Conservation (phyloP, 2,888 invertebrate species). For the Callyntrura sp. region DNA sequence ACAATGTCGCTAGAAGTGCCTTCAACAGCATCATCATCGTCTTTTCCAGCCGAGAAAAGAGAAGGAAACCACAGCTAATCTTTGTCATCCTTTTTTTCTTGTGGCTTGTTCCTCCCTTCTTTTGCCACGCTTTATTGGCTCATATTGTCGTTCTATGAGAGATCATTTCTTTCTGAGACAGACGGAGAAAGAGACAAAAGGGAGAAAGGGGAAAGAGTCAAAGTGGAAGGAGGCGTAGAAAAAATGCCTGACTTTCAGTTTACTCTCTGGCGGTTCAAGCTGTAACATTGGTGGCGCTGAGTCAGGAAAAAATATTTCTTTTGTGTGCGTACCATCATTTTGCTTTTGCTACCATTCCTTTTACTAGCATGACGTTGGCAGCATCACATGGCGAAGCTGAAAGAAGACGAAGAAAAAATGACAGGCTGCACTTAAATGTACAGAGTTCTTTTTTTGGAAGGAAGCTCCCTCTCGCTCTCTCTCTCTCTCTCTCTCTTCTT, state of each 20-base stretch:
- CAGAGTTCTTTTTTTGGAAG: conserved; percentile 17
- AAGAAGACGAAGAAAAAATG: background rate
- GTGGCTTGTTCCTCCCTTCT: conserved; percentile 19
- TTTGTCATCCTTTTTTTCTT: conserved; percentile 58
- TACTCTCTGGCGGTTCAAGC: conserved; percentile 22
- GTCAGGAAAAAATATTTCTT: conserved; percentile 56
- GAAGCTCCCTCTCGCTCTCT: conserved; percentile 28
- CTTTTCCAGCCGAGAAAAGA: background rate
- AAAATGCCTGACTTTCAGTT: conserved; percentile 42
- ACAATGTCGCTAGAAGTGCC: background rate
- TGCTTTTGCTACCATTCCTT: conserved; percentile 14
- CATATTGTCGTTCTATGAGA: conserved; percentile 21
- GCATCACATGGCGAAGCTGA: conserved; percentile 40
- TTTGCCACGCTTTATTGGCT: conserved; percentile 33
- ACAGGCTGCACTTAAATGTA: conserved; percentile 39
- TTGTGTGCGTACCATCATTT: conserved; percentile 36
- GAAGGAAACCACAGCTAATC: conserved; percentile 69
- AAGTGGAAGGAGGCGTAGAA: conserved; percentile 26
- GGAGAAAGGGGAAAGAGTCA: conserved; percentile 16
- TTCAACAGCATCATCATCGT: background rate
- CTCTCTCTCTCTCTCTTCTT: background rate
- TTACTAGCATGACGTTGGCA: conserved; percentile 33
- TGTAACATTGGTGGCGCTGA: conserved; percentile 38
- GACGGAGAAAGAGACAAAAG: conserved; percentile 14
- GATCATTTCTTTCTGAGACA: conserved; percentile 22